Evolutionary conservation across 53 echinoderm and acorn worm genomes (phyloP), one percentile per base, ranked within the genome.

Genomic region (Crossaster papposus): DNA sequence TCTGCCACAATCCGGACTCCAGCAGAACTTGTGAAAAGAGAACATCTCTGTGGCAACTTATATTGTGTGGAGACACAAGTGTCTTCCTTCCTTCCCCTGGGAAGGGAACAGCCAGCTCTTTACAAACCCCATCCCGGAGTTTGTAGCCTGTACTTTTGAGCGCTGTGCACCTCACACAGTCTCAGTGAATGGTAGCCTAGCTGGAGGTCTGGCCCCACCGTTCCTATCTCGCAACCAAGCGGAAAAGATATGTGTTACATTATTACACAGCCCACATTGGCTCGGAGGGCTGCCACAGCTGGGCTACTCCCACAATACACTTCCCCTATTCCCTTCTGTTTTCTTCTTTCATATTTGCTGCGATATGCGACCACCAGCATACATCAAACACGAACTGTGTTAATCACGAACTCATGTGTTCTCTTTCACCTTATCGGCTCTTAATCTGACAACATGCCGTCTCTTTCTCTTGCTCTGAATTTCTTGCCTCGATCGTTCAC

Each of bases 231-330:
- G 64, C 82, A 82, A 65, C 68, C 82, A 37, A 82, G 82, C 68
- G 82, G 82, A 82, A 82, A 82, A 65, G 82, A 82, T 64, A 82
- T 68, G 68, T 82, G 82, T 82, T 82, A 82, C 82, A 82, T 82
- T 82, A 82, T 82, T 82, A 68, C 82, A 82, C 82, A 64, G 15
- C 65, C 65, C 82, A 64, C 20, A 64, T 62, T 64, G 38, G 65
- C 68, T 65, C 36, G 26, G 70, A 17, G 52, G 63, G 30, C 65
- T 11, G 14, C 64, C 26, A 64, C 82, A 82, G 65, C 82, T 65
- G 82, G 65, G 68, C 35, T 65, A 55, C 64, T 82, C 82, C 65
- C 82, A 82, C 82, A 82, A 82, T 82, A 65, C 64, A 24, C 28
- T 28, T 34, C 81, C 51, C 35, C 70, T 23, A 24, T 20, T 68